A percentile compares a stretch with the other conserved stretches of the same genome.
Evolutionary conservation across 2,888 invertebrate species (phyloP).

Genomic region (Onchidella celtica): DNA sequence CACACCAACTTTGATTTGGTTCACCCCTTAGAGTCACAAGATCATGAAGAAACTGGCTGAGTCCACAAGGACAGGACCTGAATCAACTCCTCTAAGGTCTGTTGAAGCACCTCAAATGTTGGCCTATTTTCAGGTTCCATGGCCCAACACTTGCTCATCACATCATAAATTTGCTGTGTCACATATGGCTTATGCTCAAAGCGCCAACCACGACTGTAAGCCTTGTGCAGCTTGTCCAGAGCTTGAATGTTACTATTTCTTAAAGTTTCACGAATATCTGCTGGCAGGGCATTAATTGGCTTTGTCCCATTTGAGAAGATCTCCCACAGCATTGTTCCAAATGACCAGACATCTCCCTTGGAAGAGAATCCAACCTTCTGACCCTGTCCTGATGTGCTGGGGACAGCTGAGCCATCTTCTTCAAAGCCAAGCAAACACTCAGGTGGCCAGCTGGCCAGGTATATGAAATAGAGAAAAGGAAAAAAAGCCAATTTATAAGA

Average conservation of each 20-base stretch:
- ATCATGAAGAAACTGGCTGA: too few species aligned
- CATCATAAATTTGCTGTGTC: not conserved
- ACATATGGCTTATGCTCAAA: not conserved
- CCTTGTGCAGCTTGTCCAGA: not conserved
- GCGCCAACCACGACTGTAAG: too few species aligned
- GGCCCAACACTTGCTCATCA: slow-evolving; percentile 34
- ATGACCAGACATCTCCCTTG: slow-evolving; percentile 44
- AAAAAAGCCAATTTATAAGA: too few species aligned
- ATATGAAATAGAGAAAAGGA: too few species aligned
- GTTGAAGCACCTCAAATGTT: slow-evolving; percentile 15
- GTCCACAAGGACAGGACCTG: too few species aligned
- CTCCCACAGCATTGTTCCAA: slow-evolving; percentile 36
- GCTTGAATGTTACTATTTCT: not conserved
- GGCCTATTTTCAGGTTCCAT: slow-evolving; percentile 11
- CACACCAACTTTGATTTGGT: too few species aligned
- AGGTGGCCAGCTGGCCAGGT: slow-evolving; percentile 33
- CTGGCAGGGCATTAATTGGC: not conserved
- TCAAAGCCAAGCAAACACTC: slow-evolving; percentile 16
- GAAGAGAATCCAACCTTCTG: not conserved
- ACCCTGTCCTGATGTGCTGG: not conserved
- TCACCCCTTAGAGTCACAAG: too few species aligned
- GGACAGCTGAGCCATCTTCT: not conserved
- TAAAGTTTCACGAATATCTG: not conserved
- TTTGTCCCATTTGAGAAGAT: slow-evolving; percentile 5
- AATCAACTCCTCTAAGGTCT: not conserved